Conservation (phyloP, 1,140 invertebrate species). For the Conus ventricosus region DNA sequence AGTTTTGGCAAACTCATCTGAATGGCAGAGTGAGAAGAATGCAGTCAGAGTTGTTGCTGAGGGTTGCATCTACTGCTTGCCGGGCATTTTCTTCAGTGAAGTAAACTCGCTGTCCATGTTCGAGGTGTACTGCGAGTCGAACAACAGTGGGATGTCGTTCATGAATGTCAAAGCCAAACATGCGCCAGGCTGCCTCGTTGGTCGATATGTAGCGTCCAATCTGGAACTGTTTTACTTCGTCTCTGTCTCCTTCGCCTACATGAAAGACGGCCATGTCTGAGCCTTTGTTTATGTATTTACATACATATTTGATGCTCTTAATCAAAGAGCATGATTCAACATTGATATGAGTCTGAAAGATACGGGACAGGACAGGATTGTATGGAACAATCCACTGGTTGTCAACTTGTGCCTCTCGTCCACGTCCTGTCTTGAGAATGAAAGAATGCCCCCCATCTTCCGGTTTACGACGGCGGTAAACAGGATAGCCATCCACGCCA, state of each 20-base stretch:
- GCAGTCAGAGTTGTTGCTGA: conserved; percentile 71
- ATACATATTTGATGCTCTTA: conserved; percentile 51
- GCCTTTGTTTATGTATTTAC: conserved; percentile 48
- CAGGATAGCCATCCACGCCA: conserved; percentile 71
- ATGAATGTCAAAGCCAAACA: conserved; percentile 65
- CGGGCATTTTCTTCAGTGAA: conserved; percentile 65
- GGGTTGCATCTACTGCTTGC: conserved; percentile 55
- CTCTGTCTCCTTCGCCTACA: conserved; percentile 31
- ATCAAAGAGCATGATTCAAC: conserved; percentile 47
- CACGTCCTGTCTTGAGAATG: neutral
- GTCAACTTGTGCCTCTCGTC: conserved; percentile 30
- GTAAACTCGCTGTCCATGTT: conserved; percentile 74
- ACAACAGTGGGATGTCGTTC: conserved; percentile 68
- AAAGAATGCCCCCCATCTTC: conserved; percentile 21
- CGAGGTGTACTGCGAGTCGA: conserved; percentile 75
- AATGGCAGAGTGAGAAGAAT: conserved; percentile 65
- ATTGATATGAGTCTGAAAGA: conserved; percentile 50
- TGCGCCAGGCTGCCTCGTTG: conserved; percentile 64
- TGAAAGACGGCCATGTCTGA: conserved; percentile 39
- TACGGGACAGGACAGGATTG: conserved; percentile 38
- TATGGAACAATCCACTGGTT: conserved; percentile 55
- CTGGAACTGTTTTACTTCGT: conserved; percentile 38
- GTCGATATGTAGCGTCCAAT: conserved; percentile 57
- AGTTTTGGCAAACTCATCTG: conserved; percentile 57
- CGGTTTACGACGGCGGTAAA: conserved; percentile 62